Base-by-base conservation (phyloP, 2,113 vertebrate species). In the Megaceryle maxima region DNA sequence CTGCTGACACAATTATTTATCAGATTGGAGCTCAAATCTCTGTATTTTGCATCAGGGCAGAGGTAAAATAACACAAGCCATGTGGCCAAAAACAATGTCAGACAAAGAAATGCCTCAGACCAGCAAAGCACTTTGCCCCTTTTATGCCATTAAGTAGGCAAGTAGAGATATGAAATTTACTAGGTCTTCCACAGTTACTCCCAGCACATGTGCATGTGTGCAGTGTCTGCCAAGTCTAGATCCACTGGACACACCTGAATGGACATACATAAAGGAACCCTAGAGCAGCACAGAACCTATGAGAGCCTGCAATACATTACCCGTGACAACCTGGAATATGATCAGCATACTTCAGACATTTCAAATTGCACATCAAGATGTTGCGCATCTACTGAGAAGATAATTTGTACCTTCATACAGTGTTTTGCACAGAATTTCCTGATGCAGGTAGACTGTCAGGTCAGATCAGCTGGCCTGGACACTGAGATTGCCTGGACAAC, bases 141-240 rank as follows among this genome's bases (percentile, higher is more conserved):
- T 79, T 55, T 14, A 60, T 72, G 29, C 14, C 37, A 20, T 57
- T 48, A 64, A 72, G 33, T 17, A 84, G 22, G 59, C 59, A 56
- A 59, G n/a, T 7, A 46, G 31, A 77, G 24, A 24, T 29, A 74
- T 0, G 9, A 53, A 37, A 82, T 78, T 67, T 82, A 48, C 62
- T 6, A 6, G 5, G 22, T 44, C 13, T 66, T 72, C 83, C 56
- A 51, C 4, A 19, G 16, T n/a, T 26, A 8, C 39, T 25, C 13
- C 16, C 18, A 78, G 21, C 33, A 72, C 13, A 15, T 13, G 46
- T 28, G 19, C 26, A 1, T 18, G 33, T 0, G 0, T 73, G 79
- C 2, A 1, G 55, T 39, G 4, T 20, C 18, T 88, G 87, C 62
- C 25, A 7, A 0, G 2, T n/a, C 57, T 66, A 50, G 16, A 31